Evolutionary conservation across 2,888 invertebrate species (phyloP), one percentile per base, ranked within the genome.

Genomic region (Notocelia uddmanniana): DNA sequence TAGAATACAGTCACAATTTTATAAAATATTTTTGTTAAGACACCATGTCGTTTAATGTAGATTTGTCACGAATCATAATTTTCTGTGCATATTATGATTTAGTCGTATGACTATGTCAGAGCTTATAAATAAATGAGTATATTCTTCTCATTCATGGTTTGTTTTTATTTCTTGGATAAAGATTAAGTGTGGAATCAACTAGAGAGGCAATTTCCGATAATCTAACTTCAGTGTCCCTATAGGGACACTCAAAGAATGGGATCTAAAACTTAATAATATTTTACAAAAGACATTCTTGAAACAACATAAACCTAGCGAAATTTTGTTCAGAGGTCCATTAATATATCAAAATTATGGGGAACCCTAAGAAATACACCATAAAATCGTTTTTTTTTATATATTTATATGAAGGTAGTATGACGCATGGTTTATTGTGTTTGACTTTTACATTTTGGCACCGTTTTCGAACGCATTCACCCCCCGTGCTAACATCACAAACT

Each of bases 41-140:
- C 60, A 74, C 63, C 64, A 69, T 74, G 67, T 74, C 68, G 52
- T 57, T 26, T 73, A 68, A 37, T 73, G 63, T 66, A 59, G 58
- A 64, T 76, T 75, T 79, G 78, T 81, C 77, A 79, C 78, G 74
- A 74, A 81, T 77, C 76, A 80, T 81, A 73, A 73, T 75, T 78
- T 80, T 84, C 77, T 85, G 81, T 81, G 82, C 80, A 81, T 85
- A 80, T 70, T 74, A 73, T 84, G 80, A 83, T 84, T 79, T 81
- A 83, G 84, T 87, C 83, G 76, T 81, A 78, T 74, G 76, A 78
- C 80, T 85, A 84, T 85, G 84, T 86, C 83, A 83, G 84, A 85
- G 86, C 85, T 87, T 87, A 84, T 84, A 87, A 92, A 92, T 92
- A 92, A 92, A 92, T 83, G 86, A 88, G 84, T 90, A 88, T 92